Percentiles rank a stretch among this genome's conserved stretches.
Evolutionary conservation across 2,888 invertebrate genomes (phyloP).

Genomic region (Platerodrilus igneus): DNA sequence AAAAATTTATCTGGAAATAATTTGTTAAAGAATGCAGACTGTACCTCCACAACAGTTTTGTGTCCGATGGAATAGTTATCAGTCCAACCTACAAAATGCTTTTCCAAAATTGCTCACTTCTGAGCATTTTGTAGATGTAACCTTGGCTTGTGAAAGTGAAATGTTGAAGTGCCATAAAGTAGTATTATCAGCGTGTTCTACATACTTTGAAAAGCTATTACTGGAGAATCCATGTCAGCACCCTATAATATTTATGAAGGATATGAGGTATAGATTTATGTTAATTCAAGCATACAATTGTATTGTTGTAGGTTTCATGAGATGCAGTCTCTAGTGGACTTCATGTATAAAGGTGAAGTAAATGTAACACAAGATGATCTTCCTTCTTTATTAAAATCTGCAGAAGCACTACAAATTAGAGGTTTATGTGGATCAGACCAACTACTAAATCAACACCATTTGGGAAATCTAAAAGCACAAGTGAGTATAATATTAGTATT

Average conservation of each 20-base stretch:
- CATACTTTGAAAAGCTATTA: conserved; percentile 74
- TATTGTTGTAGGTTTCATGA: conserved; percentile 62
- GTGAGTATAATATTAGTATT: too few species aligned
- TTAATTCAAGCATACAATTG: too few species aligned
- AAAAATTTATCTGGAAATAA: too few species aligned
- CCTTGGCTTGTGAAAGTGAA: conserved; percentile 80
- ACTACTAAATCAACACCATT: conserved; percentile 43
- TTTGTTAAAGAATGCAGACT: conserved; percentile 32
- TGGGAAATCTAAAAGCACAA: conserved; percentile 39
- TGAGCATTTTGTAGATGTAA: conserved; percentile 86
- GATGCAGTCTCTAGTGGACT: conserved; percentile 80
- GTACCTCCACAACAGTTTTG: conserved; percentile 63
- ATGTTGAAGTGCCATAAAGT: conserved; percentile 84
- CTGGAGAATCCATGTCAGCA: conserved; percentile 83
- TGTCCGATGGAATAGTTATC: conserved; percentile 79
- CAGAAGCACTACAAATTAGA: conserved; percentile 77
- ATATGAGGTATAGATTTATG: conserved; percentile 58
- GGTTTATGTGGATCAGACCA: conserved; percentile 55
- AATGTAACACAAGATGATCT: conserved; percentile 81
- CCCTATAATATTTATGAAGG: conserved; percentile 78
- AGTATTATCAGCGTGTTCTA: conserved; percentile 79
- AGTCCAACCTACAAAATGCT: conserved; percentile 71
- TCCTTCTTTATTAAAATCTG: conserved; percentile 75
- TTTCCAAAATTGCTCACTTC: conserved; percentile 70
- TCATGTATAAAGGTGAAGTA: conserved; percentile 88